These are phyloP conservation scores for Poecilia wingei DNA, from an alignment of 2,797 vertebrate species.

Conservation along the genomic window DNA sequence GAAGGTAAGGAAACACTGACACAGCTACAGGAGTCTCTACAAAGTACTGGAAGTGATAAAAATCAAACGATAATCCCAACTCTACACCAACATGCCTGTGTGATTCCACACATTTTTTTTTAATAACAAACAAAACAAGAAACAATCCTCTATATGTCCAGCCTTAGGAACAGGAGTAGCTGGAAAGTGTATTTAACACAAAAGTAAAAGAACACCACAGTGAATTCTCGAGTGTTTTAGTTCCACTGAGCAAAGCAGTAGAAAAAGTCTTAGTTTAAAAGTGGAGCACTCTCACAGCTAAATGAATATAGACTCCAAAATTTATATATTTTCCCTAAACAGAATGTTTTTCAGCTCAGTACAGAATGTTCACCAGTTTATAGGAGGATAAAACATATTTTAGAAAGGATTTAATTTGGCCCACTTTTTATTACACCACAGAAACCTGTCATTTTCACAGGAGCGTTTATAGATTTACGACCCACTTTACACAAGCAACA, in stretches of 20 bases:
- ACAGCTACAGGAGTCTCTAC: not conserved
- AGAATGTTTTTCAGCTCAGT: not conserved
- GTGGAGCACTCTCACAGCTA: not conserved
- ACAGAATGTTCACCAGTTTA: not conserved
- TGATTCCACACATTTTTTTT: constrained; percentile 29
- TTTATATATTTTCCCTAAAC: too few species aligned
- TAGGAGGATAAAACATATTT: not conserved
- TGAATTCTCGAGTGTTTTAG: not conserved
- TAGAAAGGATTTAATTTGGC: not conserved
- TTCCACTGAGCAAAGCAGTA: not conserved
- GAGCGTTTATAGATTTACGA: not conserved
- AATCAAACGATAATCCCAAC: not conserved
- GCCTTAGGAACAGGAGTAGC: not conserved
- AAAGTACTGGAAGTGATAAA: not conserved
- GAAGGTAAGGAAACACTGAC: not conserved
- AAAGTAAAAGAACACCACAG: not conserved
- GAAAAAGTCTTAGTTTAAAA: not conserved
- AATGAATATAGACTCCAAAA: not conserved
- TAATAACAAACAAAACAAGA: not conserved
- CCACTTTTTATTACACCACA: not conserved
- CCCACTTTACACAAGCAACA: not conserved
- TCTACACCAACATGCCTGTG: not conserved
- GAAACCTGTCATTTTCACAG: not conserved
- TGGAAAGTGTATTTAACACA: too few species aligned
- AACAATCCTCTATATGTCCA: not conserved